These are phyloP conservation scores for Tenebrosternarchus preto DNA, from an alignment of 2,113 vertebrate species.

Conservation along the genomic window DNA sequence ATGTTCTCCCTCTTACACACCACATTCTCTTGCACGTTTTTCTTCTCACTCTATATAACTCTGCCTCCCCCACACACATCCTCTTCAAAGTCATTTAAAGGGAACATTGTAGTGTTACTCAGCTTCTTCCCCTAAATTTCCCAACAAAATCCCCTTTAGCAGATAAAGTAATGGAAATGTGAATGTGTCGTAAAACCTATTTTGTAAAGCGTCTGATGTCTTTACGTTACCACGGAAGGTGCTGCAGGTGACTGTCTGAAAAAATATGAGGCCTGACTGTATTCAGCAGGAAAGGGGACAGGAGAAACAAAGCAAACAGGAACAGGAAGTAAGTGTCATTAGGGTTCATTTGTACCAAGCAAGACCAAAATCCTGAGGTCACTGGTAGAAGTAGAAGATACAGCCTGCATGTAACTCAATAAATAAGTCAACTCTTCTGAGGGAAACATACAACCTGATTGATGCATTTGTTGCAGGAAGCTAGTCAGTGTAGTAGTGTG, in stretches of 20 bases:
- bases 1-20: neutral
- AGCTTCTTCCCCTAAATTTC: neutral
- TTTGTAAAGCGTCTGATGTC: neutral
- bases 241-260: neutral
- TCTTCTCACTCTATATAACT: neutral
- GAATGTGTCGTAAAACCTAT: neutral
- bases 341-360: slow-evolving; percentile 25
- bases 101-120: neutral
- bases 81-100: slow-evolving; percentile 6
- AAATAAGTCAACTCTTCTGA: neutral
- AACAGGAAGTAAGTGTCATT: slow-evolving; percentile 41
- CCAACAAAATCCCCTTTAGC: neutral
- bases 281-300: neutral
- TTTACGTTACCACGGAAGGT: neutral
- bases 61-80: neutral
- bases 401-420: neutral
- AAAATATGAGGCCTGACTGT: neutral
- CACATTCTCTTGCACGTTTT: neutral
- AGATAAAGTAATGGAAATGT: neutral
- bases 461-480: too few relatives aligned
- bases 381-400: neutral
- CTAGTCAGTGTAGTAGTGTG: too few relatives aligned
- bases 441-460: too few relatives aligned
- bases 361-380: slow-evolving; percentile 16
- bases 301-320: slow-evolving; percentile 35